Evolutionary conservation across 2,113 vertebrate species (phyloP).

Genomic region (Xerus inauris): DNA sequence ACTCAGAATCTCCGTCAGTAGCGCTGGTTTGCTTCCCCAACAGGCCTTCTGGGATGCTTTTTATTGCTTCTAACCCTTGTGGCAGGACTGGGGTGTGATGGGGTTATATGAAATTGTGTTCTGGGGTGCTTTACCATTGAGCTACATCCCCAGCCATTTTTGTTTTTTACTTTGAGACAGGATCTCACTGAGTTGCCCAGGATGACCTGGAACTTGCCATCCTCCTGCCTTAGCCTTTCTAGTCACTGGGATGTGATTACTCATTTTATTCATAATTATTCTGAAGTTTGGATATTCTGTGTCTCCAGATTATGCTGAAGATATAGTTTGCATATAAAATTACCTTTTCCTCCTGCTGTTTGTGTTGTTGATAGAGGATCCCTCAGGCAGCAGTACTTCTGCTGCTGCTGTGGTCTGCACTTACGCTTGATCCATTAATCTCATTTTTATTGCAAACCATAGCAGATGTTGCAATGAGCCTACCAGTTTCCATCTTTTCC

Average conservation of each 20-base stretch:
- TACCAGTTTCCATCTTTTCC: not conserved
- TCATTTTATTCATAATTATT: not conserved
- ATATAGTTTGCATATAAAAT: not conserved
- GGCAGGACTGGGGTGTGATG: not conserved
- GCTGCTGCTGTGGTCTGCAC: not conserved
- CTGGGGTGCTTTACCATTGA: too few relatives aligned
- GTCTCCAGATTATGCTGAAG: not conserved
- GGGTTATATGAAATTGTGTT: too few relatives aligned
- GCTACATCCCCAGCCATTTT: too few relatives aligned
- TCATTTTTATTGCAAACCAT: not conserved
- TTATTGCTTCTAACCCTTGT: accelerated
- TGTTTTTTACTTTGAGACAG: too few relatives aligned
- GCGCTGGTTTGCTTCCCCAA: not conserved
- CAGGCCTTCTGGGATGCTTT: not conserved
- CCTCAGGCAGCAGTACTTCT: too few relatives aligned
- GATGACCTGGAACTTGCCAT: too few relatives aligned
- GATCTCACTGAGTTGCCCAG: too few relatives aligned
- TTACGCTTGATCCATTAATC: not conserved
- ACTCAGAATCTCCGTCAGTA: not conserved
- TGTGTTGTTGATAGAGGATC: not conserved
- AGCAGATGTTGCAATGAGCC: not conserved
- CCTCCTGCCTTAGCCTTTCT: too few relatives aligned
- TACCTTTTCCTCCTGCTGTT: not conserved
- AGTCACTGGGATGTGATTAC: not conserved
- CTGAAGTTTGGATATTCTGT: not conserved